Evolutionary conservation across 2,113 vertebrate species (phyloP), one percentile per base, ranked within the genome.

Genomic region (Pangasianodon hypophthalmus): DNA sequence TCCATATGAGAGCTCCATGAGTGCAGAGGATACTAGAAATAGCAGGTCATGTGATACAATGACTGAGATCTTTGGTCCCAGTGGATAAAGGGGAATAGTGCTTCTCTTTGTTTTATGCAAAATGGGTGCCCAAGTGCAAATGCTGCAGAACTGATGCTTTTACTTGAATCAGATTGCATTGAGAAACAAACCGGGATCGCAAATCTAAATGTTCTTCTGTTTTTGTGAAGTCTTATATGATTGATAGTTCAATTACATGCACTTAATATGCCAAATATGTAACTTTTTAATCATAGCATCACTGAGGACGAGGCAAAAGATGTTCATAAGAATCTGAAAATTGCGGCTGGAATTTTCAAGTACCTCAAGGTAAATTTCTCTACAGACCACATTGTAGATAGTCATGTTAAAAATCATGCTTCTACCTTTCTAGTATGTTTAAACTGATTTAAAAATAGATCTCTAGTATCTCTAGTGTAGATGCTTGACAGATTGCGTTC

Each of bases 291-390:
- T 90, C 91, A 90, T 62, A 99, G 98, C 92, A 93, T 99, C 94
- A 97, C 98, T 85, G 98, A 99, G 94, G 95, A 97, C 56, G 98
- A 99, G 95, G 98, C 98, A 6, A 99, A 99, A 96, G 98, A 98
- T 0, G 98, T 99, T 90, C 98, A 99, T 92, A 97, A 96, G 89
- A 99, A 98, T 94, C 93, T 99, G 92, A 99, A 98, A 94, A 96
- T 95, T 93, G 98, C 98, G 89, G 98, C 98, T 90, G 98, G 98
- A 67, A 97, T 98, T 93, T 99, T 99, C 95, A 99, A 98, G 94
- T 96, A 96, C 93, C 96, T 99, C 60, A 99, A 99, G 98, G 98
- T 99, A 94, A 93, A 62, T 26, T 19, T 86, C 11, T 44, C 16
- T 62, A 37, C 21, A 58, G 58, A 9, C 9, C 6, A 10, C 10